Base-by-base conservation (phyloP, 2,797 vertebrate genomes). In the Hephaestus fuliginosus region DNA sequence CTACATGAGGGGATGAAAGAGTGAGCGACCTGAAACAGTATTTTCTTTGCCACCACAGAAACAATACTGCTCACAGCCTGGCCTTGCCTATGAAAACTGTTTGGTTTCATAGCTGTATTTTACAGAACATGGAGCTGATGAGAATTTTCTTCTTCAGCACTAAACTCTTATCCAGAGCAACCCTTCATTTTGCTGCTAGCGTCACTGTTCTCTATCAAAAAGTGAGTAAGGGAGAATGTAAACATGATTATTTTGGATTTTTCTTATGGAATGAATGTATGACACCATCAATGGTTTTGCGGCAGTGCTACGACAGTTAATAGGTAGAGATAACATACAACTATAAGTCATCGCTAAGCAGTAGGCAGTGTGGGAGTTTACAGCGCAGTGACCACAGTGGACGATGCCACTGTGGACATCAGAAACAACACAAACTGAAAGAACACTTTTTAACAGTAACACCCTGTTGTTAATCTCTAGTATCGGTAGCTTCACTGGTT, bases 401-500 rank as follows among this genome's bases (percentile, higher is more conserved):
- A 58, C 71, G 39, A 78, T 2, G 62, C 53, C 74, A 83, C 78
- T 46, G 60, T 14, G 28, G 56, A 74, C 69, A 62, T 48, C 5
- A 48, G 36, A 57, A 51, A 69, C 7, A 22, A 70, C 39, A 64
- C 30, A 49, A 14, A 75, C 43, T 15, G 68, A 25, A 70, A 7
- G 10, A 25, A 57, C 20, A 52, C 51, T 62, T 43, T 55, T n/a
- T 12, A 63, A 82, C 39, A 76, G 22, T 36, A 63, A 83, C 76
- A 91, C 89, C 93, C 93, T 90, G 89, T 91, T 72, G 68, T 85
- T 63, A 86, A 79, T 62, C 80, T 88, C 82, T 73, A 78, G 76
- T 63, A 87, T 76, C 73, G 82, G 78, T 80, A 82, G 87, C 82
- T 78, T 86, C 74, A 82, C 82, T 86, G 80, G 79, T 86, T 70